These are phyloP conservation scores for Papilio elwesi DNA, from an alignment of 2,888 invertebrate species.

Conservation along the genomic window DNA sequence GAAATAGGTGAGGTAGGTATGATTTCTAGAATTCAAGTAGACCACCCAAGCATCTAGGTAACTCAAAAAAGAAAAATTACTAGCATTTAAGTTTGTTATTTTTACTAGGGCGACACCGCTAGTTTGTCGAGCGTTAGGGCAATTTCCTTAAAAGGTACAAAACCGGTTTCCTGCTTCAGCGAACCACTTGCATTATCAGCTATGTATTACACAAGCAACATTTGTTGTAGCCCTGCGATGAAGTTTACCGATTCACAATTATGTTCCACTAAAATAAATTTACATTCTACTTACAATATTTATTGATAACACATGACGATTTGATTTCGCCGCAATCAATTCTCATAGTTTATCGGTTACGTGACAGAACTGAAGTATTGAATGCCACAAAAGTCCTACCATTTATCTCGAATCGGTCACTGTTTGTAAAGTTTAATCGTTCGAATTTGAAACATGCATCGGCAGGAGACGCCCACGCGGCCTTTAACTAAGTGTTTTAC, in stretches of 20 bases:
- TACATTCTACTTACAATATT: slow-evolving; percentile 22
- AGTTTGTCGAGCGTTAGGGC: slow-evolving; percentile 30
- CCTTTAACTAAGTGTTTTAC: slow-evolving; percentile 49
- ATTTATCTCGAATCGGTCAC: slow-evolving; percentile 49
- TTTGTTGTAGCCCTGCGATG: slow-evolving; percentile 31
- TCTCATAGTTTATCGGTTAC: slow-evolving; percentile 12
- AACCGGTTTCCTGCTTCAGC: slow-evolving; percentile 34
- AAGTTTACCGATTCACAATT: slow-evolving; percentile 22
- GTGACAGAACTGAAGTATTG: slow-evolving; percentile 40
- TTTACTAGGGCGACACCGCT: slow-evolving; percentile 18
- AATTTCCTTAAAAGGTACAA: slow-evolving; percentile 33
- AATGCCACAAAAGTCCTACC: slow-evolving; percentile 48
- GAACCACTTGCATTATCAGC: slow-evolving; percentile 33
- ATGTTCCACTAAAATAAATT: slow-evolving; percentile 20
- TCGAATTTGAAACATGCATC: slow-evolving; percentile 57
- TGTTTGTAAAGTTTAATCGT: slow-evolving; percentile 58
- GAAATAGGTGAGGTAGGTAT: neutral
- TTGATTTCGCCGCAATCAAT: slow-evolving; percentile 13
- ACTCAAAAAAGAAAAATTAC: slow-evolving; percentile 11
- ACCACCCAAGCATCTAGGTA: slow-evolving; percentile 14
- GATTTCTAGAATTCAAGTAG: neutral
- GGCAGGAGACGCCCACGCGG: slow-evolving; percentile 56
- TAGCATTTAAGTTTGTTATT: slow-evolving; percentile 17
- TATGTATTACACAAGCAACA: slow-evolving; percentile 37
- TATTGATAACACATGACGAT: slow-evolving; percentile 17